These are phyloP conservation scores for Zoroaster sp. DNA, from an alignment of 53 echinoderm and acorn worm species.

Conservation along the genomic window DNA sequence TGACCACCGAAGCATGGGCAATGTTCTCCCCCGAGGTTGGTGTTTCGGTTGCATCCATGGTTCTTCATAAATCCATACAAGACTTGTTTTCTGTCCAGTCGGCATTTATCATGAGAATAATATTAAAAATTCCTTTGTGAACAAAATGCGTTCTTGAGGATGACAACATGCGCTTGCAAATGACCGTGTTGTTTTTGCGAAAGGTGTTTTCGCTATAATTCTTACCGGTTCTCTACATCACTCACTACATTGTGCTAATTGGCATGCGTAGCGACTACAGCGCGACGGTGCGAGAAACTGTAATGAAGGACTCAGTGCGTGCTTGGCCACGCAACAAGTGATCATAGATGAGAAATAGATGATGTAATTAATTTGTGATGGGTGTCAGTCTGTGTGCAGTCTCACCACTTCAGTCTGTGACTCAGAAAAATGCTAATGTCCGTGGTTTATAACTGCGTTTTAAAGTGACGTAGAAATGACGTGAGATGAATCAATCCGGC, in stretches of 20 bases:
- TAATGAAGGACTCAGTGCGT: not conserved
- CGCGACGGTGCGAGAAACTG: not conserved
- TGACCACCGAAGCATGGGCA: slow-evolving; percentile 31
- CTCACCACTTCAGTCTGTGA: not conserved
- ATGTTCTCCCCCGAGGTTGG: not conserved
- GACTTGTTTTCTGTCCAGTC: not conserved
- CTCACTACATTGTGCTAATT: not conserved
- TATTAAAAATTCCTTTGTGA: too few species aligned
- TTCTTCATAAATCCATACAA: not conserved
- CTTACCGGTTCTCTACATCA: too few species aligned
- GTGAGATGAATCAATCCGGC: not conserved
- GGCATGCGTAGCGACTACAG: not conserved
- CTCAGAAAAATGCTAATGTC: not conserved
- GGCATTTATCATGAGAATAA: too few species aligned
- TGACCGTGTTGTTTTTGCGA: not conserved
- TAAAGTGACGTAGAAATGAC: not conserved
- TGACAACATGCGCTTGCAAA: too few species aligned
- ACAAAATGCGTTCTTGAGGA: too few species aligned
- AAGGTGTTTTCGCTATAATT: too few species aligned
- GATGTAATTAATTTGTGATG: not conserved
- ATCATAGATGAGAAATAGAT: not conserved
- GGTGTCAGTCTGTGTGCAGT: not conserved
- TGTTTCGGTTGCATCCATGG: not conserved
- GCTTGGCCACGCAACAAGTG: not conserved
- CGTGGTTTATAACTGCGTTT: not conserved